A percentile compares a stretch with the other conserved stretches of the same genome.
phyloP scores from a whole-genome alignment of 1,140 invertebrate genomes.

The Stegodyphus dumicola region DNA sequence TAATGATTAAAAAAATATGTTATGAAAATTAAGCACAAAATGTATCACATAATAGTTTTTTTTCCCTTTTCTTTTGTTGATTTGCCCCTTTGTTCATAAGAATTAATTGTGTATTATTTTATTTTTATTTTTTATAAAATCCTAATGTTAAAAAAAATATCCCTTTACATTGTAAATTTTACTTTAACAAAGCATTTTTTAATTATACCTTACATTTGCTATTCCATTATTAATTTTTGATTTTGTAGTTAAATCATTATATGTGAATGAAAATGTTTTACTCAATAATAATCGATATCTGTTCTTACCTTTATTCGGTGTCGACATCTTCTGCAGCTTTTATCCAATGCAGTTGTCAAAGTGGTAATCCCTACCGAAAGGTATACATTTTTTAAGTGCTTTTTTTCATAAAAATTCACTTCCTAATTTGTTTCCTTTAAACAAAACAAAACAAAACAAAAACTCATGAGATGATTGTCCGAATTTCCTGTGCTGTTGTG shows the following conservation, averaged over 20 bases:
- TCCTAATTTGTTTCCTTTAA: slow-evolving; percentile 30
- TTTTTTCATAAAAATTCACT: slow-evolving; percentile 45
- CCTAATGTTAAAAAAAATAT: not conserved
- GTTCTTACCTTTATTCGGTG: slow-evolving; percentile 63
- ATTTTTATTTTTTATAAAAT: not conserved
- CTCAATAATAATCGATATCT: slow-evolving; percentile 62
- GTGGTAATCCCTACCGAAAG: slow-evolving; percentile 98
- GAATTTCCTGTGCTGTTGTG: slow-evolving; percentile 3
- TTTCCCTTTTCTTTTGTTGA: no score
- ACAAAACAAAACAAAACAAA: slow-evolving; percentile 9
- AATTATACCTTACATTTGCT: no score
- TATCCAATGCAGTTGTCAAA: slow-evolving; percentile 92
- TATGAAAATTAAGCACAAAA: no score
- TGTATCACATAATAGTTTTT: no score
- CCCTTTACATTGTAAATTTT: no score
- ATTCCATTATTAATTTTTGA: not conserved
- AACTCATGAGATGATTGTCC: slow-evolving; percentile 6
- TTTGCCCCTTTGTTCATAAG: no score
- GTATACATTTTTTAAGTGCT: slow-evolving; percentile 71
- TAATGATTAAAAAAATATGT: no score
- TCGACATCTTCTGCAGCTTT: slow-evolving; percentile 75
- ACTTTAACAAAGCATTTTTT: not conserved
- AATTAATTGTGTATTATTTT: no score
- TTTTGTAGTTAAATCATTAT: not conserved
- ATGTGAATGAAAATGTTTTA: not conserved